These are phyloP conservation scores for Pluvianellus socialis DNA, from an alignment of 2,113 vertebrate species.

Conservation along the genomic window DNA sequence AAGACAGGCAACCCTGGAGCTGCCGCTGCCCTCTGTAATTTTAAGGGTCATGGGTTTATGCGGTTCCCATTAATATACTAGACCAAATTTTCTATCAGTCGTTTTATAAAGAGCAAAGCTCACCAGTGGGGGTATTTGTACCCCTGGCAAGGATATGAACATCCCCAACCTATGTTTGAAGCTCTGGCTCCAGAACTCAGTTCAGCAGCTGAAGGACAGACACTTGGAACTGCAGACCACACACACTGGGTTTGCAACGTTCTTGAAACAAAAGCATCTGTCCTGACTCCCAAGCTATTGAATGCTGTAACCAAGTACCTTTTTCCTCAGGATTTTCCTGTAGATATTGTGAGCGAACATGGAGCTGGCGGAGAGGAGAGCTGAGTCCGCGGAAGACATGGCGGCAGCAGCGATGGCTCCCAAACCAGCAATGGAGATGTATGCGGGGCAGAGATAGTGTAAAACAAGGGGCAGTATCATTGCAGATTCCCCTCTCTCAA, in stretches of 20 bases:
- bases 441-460: slow-evolving; percentile 74
- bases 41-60: background rate
- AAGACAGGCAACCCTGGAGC: background rate
- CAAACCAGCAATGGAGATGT: slow-evolving; percentile 71
- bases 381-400: slow-evolving; percentile 81
- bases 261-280: background rate
- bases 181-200: background rate
- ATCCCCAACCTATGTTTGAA: background rate
- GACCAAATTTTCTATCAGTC: background rate
- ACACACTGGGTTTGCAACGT: background rate
- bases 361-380: slow-evolving; percentile 72
- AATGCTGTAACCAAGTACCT: slow-evolving; percentile 35
- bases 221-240: background rate
- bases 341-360: slow-evolving; percentile 77
- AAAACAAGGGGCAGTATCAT: slow-evolving; percentile 79
- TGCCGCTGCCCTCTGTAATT: background rate
- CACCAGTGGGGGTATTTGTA: background rate
- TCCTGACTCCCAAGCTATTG: background rate
- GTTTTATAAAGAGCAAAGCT: background rate
- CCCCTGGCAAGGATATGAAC: background rate
- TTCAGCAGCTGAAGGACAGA: background rate
- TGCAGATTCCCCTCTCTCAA: slow-evolving; percentile 70
- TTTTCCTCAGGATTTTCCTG: slow-evolving; percentile 77
- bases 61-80: background rate
- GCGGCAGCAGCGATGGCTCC: slow-evolving; percentile 73